Evolutionary conservation across 2,113 vertebrate genomes (phyloP).

Genomic region (Smithornis capensis): DNA sequence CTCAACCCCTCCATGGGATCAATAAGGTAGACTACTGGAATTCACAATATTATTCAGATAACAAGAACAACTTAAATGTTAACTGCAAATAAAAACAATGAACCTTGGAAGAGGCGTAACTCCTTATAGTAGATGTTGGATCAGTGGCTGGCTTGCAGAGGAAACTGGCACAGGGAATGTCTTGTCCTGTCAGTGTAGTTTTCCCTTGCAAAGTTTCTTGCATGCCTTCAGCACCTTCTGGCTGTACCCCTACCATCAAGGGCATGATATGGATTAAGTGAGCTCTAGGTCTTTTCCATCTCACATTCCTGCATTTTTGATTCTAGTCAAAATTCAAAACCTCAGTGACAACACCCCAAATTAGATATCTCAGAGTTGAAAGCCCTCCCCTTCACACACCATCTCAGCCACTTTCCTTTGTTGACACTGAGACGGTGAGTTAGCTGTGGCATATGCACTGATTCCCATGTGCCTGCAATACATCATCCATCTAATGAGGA

Average conservation of each 20-base stretch:
- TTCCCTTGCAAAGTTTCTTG: background rate
- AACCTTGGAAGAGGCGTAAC: background rate
- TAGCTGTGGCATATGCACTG: background rate
- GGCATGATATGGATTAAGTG: background rate
- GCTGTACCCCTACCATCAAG: background rate
- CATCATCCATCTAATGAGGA: background rate
- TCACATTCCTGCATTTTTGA: background rate
- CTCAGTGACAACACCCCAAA: background rate
- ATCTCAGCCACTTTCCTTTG: background rate
- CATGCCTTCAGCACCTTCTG: background rate
- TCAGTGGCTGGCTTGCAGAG: background rate
- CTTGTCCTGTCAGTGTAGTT: background rate
- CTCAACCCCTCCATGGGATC: background rate
- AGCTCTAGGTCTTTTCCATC: background rate
- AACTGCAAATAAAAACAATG: background rate
- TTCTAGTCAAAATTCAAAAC: background rate
- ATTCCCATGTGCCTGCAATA: background rate
- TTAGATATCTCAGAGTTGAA: background rate
- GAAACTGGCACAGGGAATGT: background rate
- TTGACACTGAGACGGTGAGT: background rate
- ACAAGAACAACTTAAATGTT: background rate
- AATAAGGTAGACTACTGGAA: background rate
- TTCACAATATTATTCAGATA: background rate
- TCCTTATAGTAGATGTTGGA: background rate
- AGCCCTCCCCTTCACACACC: background rate